These are phyloP conservation scores for Pteronura brasiliensis DNA, from an alignment of 2,113 vertebrate species.

Conservation along the genomic window DNA sequence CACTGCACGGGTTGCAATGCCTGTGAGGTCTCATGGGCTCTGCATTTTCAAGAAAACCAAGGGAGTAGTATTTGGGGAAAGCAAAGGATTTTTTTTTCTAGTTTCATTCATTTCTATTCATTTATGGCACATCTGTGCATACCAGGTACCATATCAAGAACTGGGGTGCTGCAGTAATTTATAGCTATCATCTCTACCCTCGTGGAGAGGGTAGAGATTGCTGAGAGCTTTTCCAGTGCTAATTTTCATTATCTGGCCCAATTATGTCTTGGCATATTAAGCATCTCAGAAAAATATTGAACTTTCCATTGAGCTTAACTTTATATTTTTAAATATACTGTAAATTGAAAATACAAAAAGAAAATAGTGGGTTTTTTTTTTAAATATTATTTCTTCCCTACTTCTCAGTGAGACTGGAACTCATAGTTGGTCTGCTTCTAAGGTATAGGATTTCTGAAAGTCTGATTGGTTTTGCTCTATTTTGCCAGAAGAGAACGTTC, in stretches of 20 bases:
- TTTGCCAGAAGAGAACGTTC: neutral
- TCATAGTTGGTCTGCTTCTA: neutral
- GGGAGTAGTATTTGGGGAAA: neutral
- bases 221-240: neutral
- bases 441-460: neutral
- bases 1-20: fast-evolving
- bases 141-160: neutral
- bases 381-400: neutral
- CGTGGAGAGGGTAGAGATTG: neutral
- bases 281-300: neutral
- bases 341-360: neutral
- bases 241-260: neutral
- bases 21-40: fast-evolving
- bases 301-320: neutral
- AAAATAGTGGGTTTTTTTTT: neutral
- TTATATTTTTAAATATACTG: neutral
- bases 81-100: neutral
- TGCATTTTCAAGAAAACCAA: neutral
- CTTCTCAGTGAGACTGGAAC: neutral
- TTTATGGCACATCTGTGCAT: neutral
- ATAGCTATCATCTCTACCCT: neutral
- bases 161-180: neutral
- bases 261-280: neutral
- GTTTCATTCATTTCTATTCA: neutral
- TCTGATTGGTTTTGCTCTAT: neutral